A percentile compares a stretch with the other conserved stretches of the same genome.
These are phyloP conservation scores for Prolemur simus DNA, from an alignment of 2,113 vertebrate species.

Conservation along the genomic window DNA sequence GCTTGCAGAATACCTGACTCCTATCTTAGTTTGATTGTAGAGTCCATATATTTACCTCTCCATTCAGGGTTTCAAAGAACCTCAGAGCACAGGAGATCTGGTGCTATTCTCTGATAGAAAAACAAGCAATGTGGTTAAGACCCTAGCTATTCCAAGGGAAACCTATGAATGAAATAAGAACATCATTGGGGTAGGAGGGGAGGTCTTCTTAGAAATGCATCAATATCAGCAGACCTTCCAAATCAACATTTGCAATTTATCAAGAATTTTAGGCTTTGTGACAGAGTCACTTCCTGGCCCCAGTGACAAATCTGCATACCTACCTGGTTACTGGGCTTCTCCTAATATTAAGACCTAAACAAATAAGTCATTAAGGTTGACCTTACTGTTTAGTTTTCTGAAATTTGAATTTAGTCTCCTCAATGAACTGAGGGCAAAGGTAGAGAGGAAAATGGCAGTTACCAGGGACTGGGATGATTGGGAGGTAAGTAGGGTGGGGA, in stretches of 20 bases:
- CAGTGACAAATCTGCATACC: neutral
- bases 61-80: neutral
- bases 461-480: neutral
- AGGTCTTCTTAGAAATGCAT: neutral
- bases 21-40: neutral
- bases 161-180: neutral
- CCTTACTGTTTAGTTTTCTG: neutral
- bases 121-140: neutral
- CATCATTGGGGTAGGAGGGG: too few species aligned
- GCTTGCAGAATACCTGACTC: too few species aligned
- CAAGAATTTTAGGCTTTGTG: neutral
- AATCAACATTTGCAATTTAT: neutral
- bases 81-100: neutral
- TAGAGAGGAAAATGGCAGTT: neutral
- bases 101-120: neutral
- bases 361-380: neutral
- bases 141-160: neutral
- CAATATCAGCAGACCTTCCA: neutral
- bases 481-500: too few species aligned
- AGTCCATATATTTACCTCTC: too few species aligned
- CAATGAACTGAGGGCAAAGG: neutral
- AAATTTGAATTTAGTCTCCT: neutral
- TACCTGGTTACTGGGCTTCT: neutral
- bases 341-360: neutral
- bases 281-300: neutral